phyloP scores from a whole-genome alignment of 1,140 invertebrate species.

The Sycophila sp. region DNA sequence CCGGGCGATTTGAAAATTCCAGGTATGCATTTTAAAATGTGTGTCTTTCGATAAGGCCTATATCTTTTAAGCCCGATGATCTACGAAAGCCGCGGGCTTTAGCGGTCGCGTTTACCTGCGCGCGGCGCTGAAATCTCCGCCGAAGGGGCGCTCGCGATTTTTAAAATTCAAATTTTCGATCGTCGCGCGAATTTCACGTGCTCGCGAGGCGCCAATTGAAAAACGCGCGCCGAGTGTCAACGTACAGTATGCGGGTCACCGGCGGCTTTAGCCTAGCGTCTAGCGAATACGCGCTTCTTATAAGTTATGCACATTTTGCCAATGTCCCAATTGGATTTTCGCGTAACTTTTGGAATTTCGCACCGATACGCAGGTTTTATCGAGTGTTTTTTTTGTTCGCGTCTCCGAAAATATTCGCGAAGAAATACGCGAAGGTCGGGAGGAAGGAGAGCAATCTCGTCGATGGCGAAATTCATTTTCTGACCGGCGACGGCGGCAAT shows the following conservation, averaged over 20 bases:
- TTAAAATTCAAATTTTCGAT: conserved; percentile 44
- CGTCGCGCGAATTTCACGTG: background rate
- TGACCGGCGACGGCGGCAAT: too few species aligned
- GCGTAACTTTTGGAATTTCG: background rate
- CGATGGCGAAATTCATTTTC: too few species aligned
- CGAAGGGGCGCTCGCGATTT: conserved; percentile 17
- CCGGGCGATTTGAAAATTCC: too few species aligned
- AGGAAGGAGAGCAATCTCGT: too few species aligned
- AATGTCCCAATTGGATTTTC: background rate
- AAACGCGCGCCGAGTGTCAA: conserved; percentile 46
- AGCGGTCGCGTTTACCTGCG: background rate
- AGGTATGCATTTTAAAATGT: too few species aligned
- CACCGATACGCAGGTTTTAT: too few species aligned
- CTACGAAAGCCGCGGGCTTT: background rate
- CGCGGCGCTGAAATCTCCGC: background rate
- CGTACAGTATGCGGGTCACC: conserved; percentile 47
- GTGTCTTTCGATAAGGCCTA: background rate
- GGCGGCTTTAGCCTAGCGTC: background rate
- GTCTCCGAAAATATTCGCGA: too few species aligned
- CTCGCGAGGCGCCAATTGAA: too few species aligned
- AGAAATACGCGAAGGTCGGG: too few species aligned
- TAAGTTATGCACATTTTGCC: background rate
- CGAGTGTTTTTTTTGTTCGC: too few species aligned
- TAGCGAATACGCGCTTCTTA: background rate
- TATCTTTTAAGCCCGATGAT: background rate